A percentile compares a stretch with the other conserved stretches of the same genome.
phyloP scores from a whole-genome alignment of 2,888 invertebrate genomes.

The Cerceris ruficornis region DNA sequence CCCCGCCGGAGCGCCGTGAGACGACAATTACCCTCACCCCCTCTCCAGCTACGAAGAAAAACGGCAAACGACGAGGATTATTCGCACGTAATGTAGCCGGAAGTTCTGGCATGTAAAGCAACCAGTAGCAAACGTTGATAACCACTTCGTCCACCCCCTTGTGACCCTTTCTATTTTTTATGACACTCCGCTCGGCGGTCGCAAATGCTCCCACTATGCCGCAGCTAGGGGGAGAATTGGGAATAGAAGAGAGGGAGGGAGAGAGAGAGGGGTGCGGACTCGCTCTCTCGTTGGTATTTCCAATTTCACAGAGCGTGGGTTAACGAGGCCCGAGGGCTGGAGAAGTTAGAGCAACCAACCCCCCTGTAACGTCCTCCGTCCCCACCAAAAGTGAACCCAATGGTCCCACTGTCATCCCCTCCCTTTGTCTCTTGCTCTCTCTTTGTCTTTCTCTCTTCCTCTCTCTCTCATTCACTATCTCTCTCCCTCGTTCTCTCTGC shows the following conservation, averaged over 20 bases:
- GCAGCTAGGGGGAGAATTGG: slow-evolving; percentile 23
- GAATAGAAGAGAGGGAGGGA: neutral
- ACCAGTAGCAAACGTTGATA: slow-evolving; percentile 53
- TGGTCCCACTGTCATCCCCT: slow-evolving; percentile 42
- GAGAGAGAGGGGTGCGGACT: slow-evolving; percentile 13
- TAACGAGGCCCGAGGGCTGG: slow-evolving; percentile 80
- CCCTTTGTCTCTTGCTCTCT: slow-evolving; percentile 8
- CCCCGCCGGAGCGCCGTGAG: neutral
- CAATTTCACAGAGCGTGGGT: slow-evolving; percentile 82
- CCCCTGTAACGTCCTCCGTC: slow-evolving; percentile 48
- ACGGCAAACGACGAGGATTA: slow-evolving; percentile 43
- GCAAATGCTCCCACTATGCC: slow-evolving; percentile 46
- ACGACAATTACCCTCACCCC: slow-evolving; percentile 39
- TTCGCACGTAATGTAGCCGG: slow-evolving; percentile 41
- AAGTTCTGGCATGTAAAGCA: slow-evolving; percentile 29
- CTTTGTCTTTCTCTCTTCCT: neutral
- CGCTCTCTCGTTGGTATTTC: slow-evolving; percentile 76
- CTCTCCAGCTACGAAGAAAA: neutral
- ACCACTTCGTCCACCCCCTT: slow-evolving; percentile 40
- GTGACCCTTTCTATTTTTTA: slow-evolving; percentile 58
- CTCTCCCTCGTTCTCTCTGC: slow-evolving; percentile 18
- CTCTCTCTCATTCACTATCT: neutral
- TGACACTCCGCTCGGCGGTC: slow-evolving; percentile 48
- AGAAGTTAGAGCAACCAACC: slow-evolving; percentile 66
- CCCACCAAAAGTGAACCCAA: slow-evolving; percentile 55